These are phyloP conservation scores for Dermatophagoides farinae DNA, from an alignment of 1,140 invertebrate species.

Conservation along the genomic window DNA sequence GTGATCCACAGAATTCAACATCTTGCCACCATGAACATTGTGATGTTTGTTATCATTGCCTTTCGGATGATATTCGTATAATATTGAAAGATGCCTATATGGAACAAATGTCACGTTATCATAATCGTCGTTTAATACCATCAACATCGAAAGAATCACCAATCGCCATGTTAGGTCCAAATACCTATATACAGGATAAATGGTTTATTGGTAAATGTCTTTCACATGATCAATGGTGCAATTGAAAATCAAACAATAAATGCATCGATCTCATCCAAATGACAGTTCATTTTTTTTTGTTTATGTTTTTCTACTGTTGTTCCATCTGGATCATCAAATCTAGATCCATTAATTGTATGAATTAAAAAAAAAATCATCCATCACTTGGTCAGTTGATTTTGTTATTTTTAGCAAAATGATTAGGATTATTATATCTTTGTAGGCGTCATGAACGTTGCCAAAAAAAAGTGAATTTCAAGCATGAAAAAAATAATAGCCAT, in stretches of 20 bases:
- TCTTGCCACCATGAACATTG: constrained; percentile 45
- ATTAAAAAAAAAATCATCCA: no score
- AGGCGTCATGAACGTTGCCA: no score
- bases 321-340: no score
- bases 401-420: no score
- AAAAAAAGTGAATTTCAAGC: no score
- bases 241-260: constrained; percentile 10
- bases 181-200: constrained; percentile 36
- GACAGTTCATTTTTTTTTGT: no score
- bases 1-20: constrained; percentile 24
- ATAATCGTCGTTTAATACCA: constrained; percentile 22
- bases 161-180: constrained; percentile 37
- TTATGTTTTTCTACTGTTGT: no score
- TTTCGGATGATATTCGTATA: constrained; percentile 36
- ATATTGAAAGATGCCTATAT: constrained; percentile 44
- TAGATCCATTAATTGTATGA: no score
- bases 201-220: constrained; percentile 70
- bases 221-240: constrained; percentile 46
- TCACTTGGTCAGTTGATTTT: no score
- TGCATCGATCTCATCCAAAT: no score
- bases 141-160: constrained; percentile 21
- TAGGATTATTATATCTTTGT: no score
- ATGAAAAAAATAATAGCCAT: no score
- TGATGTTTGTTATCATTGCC: constrained; percentile 51
- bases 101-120: constrained; percentile 50